Base-by-base conservation (phyloP, 2,888 invertebrate genomes). In the Ypsolopha sequella region DNA sequence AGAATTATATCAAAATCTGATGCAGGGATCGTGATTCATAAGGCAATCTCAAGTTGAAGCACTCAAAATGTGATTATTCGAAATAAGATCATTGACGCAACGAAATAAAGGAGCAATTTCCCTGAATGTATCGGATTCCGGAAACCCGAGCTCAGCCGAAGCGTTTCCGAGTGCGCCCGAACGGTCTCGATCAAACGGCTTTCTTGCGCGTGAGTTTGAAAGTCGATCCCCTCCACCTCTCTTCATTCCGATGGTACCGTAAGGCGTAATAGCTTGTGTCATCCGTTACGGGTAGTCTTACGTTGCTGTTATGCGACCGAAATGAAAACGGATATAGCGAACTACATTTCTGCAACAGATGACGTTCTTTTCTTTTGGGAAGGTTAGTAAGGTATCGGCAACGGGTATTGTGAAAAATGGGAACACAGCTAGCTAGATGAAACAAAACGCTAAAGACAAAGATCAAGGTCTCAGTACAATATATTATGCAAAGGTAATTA, bases 191-290 rank as follows among this genome's bases (percentile, higher is more conserved):
- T 66, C 66, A 65, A 24, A 64, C 62, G 65, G 63, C 63, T 57
- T 54, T 56, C 61, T 61, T 70, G 75, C 78, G 77, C 77, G 63
- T 68, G 74, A 76, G 80, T 79, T 74, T 73, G 76, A 78, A 80
- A 80, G 77, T 75, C 70, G 60, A 52, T 50, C 54, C 53, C 56
- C 63, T 63, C 67, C 61, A 24, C 24, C 24, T 24, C 24, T 24
- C 24, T 24, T 24, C 24, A 24, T 24, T 24, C 24, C 56, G 56
- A 54, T 55, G 50, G 58, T 55, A 61, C 56, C 63, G 62, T 58
- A 72, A 80, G 80, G 80, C 80, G 82, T 82, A 81, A 81, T 77
- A 65, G 70, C 80, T 82, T 82, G 82, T 82, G 82, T 82, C 82
- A 84, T 84, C 80, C 79, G 78, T 79, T 78, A 79, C 76, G 67